These are phyloP conservation scores for Zaprionus kolodkinae DNA, from an alignment of 1,140 invertebrate genomes.

Conservation along the genomic window DNA sequence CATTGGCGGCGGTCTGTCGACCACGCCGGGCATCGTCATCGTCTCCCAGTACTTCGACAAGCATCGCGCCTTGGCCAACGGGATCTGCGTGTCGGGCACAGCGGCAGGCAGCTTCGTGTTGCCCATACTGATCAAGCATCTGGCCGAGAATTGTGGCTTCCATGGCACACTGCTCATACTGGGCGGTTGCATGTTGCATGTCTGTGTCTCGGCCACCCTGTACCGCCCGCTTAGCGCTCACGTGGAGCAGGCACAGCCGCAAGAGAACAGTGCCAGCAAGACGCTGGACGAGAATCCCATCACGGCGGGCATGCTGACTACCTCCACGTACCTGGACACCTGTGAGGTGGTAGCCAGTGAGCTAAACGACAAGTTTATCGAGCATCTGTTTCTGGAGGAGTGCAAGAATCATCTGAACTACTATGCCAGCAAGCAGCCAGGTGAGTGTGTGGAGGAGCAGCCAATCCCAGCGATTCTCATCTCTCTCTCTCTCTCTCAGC, in stretches of 20 bases:
- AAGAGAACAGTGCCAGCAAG: constrained; percentile 53
- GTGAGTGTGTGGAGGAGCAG: constrained; percentile 29
- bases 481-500: constrained; percentile 17
- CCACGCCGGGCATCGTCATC: constrained; percentile 91
- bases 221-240: constrained; percentile 87
- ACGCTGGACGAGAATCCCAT: constrained; percentile 66
- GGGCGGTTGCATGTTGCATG: constrained; percentile 91
- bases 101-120: constrained; percentile 91
- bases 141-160: constrained; percentile 88
- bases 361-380: constrained; percentile 78
- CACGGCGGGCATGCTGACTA: constrained; percentile 76
- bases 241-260: constrained; percentile 44
- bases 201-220: constrained; percentile 89
- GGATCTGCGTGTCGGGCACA: constrained; percentile 91
- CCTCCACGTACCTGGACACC: constrained; percentile 79
- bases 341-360: constrained; percentile 63
- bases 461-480: background rate
- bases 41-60: constrained; percentile 92
- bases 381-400: constrained; percentile 81
- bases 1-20: constrained; percentile 90
- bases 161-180: constrained; percentile 90
- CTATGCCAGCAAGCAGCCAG: constrained; percentile 69
- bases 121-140: constrained; percentile 89
- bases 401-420: constrained; percentile 81
- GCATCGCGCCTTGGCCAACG: constrained; percentile 91